These are phyloP conservation scores for Oncorhynchus nerka DNA, from an alignment of 2,113 vertebrate genomes.

Conservation along the genomic window DNA sequence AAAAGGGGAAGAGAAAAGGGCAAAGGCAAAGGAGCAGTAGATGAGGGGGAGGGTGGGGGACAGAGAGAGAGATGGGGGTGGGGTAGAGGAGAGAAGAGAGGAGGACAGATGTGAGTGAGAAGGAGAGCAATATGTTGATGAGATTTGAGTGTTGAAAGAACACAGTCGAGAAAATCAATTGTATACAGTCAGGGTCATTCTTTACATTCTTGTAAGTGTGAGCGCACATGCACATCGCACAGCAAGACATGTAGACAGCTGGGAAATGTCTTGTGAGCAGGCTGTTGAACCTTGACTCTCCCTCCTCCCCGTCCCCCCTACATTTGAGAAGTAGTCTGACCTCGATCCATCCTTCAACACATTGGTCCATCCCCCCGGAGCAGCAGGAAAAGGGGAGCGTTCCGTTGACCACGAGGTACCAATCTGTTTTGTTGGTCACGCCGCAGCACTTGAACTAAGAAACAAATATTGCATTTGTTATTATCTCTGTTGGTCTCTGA, in stretches of 20 bases:
- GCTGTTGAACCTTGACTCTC: neutral
- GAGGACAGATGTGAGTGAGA: neutral
- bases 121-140: neutral
- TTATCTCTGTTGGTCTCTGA: neutral
- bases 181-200: neutral
- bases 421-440: constrained; percentile 77
- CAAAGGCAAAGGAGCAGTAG: neutral
- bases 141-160: neutral
- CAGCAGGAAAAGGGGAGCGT: constrained; percentile 76
- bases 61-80: neutral
- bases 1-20: neutral
- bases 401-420: constrained; percentile 66
- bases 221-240: neutral
- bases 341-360: constrained; percentile 67
- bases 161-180: neutral
- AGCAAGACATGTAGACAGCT: neutral
- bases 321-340: constrained; percentile 44
- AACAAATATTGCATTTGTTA: neutral
- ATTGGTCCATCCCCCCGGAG: constrained; percentile 41
- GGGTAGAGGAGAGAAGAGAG: neutral
- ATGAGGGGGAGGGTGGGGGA: neutral
- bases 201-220: neutral
- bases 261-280: neutral
- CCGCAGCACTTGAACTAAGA: constrained; percentile 83
- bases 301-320: neutral